phyloP scores from a whole-genome alignment of 2,888 invertebrate species.

The Cotesia congregata region DNA sequence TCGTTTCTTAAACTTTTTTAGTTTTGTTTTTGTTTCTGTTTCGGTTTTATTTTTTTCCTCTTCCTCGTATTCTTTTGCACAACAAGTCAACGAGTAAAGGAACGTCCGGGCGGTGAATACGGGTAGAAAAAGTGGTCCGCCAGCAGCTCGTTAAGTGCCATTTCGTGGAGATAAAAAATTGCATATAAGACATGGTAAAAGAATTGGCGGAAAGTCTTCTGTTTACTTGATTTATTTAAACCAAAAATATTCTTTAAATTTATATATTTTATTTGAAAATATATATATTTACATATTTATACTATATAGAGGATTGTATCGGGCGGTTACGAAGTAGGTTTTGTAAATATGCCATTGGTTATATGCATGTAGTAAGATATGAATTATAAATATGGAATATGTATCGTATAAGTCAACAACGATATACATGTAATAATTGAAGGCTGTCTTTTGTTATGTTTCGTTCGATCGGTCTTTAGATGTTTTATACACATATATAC shows the following conservation, averaged over 20 bases:
- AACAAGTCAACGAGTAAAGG: not conserved
- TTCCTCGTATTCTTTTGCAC: slow-evolving; percentile 8
- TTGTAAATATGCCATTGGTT: slow-evolving; percentile 1
- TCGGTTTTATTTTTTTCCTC: slow-evolving; percentile 9
- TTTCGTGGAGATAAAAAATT: slow-evolving; percentile 20
- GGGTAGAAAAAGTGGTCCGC: slow-evolving; percentile 22
- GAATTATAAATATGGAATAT: not conserved
- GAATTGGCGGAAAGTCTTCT: slow-evolving; percentile 18
- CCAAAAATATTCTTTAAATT: slow-evolving; percentile 1
- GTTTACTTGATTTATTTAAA: slow-evolving; percentile 5
- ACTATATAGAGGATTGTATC: not conserved
- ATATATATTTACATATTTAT: not conserved
- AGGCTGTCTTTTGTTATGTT: slow-evolving; percentile 20
- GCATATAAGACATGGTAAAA: slow-evolving; percentile 16
- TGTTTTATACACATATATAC: slow-evolving; percentile 8
- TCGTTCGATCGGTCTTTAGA: slow-evolving; percentile 13
- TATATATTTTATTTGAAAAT: not conserved
- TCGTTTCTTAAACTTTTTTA: slow-evolving; percentile 2
- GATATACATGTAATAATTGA: slow-evolving; percentile 9
- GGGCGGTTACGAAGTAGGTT: not conserved
- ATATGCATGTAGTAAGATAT: not conserved
- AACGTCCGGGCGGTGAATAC: slow-evolving; percentile 19
- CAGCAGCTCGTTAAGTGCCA: slow-evolving; percentile 23
- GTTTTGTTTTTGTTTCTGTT: not conserved
- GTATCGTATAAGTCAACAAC: slow-evolving; percentile 10